A percentile compares a stretch with the other conserved stretches of the same genome.
Conservation (phyloP, 1,140 invertebrate genomes). For the Aricia agestis region DNA sequence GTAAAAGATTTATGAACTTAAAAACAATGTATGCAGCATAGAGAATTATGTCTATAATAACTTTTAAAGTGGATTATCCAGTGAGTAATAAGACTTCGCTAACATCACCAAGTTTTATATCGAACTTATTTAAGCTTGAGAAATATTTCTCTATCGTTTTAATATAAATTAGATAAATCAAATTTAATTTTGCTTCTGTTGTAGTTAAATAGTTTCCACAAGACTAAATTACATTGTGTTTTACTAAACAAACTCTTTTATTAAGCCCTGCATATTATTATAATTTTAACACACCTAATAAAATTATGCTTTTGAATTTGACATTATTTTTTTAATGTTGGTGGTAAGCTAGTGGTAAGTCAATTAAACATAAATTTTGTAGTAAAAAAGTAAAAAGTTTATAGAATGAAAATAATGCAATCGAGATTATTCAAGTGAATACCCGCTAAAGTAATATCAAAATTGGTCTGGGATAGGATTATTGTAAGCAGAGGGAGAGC, state of each 20-base stretch:
- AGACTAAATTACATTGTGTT: not conserved
- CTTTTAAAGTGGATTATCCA: conserved; percentile 12
- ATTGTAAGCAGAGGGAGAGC: not conserved
- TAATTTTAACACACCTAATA: too few species aligned
- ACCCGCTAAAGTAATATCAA: not conserved
- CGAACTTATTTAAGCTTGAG: not conserved
- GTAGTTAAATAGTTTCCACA: not conserved
- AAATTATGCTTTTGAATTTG: too few species aligned
- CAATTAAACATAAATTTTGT: too few species aligned
- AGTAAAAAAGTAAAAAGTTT: not conserved
- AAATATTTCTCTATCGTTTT: not conserved
- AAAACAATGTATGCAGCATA: not conserved
- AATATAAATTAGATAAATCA: not conserved
- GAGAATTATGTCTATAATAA: conserved; percentile 3
- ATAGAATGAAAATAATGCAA: not conserved
- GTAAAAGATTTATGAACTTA: not conserved
- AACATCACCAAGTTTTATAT: conserved; percentile 5
- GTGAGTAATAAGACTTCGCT: conserved; percentile 6
- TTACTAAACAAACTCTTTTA: too few species aligned
- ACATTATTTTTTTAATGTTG: too few species aligned
- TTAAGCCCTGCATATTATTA: too few species aligned
- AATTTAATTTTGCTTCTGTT: not conserved
- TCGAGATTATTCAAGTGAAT: not conserved
- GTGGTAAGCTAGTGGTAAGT: too few species aligned
- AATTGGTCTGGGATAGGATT: not conserved